Evolutionary conservation across 1,140 invertebrate genomes (phyloP).

Genomic region (Pantala flavescens): DNA sequence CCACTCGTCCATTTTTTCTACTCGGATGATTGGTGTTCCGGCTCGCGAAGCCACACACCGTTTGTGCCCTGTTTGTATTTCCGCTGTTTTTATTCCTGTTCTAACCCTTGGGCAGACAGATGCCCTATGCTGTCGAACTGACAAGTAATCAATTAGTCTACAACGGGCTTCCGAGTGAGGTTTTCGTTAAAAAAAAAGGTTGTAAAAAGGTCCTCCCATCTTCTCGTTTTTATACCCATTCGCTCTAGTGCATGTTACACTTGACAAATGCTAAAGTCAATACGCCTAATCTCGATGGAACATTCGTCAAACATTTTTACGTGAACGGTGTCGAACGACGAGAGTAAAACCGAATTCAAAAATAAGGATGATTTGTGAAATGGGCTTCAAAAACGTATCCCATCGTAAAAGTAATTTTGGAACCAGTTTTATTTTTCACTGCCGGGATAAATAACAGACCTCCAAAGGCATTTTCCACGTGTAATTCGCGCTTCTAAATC

Average conservation of each 20-base stretch:
- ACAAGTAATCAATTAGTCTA: conserved; percentile 10
- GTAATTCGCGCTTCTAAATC: too few relatives aligned
- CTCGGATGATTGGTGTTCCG: too few relatives aligned
- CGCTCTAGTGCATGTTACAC: background rate
- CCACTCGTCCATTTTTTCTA: too few relatives aligned
- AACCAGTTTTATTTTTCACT: too few relatives aligned
- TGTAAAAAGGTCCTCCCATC: background rate
- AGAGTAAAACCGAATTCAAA: too few relatives aligned
- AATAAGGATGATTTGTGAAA: too few relatives aligned
- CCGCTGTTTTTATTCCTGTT: background rate
- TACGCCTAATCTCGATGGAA: background rate
- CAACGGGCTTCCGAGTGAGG: background rate
- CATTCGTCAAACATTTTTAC: background rate
- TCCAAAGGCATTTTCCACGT: too few relatives aligned
- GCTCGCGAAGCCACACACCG: too few relatives aligned
- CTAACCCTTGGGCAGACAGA: background rate
- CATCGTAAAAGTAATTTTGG: too few relatives aligned
- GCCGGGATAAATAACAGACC: too few relatives aligned
- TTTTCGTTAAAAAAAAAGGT: background rate
- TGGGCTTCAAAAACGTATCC: too few relatives aligned
- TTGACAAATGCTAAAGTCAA: conserved; percentile 1
- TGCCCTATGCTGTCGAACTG: background rate
- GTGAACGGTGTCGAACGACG: background rate
- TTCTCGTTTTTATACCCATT: background rate
- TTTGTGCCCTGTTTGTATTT: background rate